Base-by-base conservation (phyloP, 1,140 invertebrate genomes). In the Dendroctonus valens region DNA sequence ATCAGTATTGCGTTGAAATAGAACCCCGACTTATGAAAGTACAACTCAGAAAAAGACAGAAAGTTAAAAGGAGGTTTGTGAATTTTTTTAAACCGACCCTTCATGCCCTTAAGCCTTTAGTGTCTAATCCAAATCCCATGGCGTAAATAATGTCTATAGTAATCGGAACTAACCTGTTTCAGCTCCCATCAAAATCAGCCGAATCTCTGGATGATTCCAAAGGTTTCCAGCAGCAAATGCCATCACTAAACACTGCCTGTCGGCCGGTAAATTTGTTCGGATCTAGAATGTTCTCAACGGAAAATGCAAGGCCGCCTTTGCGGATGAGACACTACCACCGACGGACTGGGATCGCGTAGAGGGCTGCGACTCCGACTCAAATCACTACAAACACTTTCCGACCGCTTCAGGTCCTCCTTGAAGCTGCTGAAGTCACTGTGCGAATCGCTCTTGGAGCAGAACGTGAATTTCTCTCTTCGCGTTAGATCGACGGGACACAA, bases 231-330 rank as follows among this genome's bases (percentile, higher is more conserved):
- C 84, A 85, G 62, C 82, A 82, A 72, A 77, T 72, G 46, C 74
- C 73, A 42, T 78, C 77, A 73, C 72, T 75, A 69, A 70, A 76
- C 64, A 80, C 83, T 77, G 75, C 85, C 82, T 72, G 84, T 60
- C 78, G 79, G 5, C 92, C 92, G 7, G 91, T 94, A 76, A 95
- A 94, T 78, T 94, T 94, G 66, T 88, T 93, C 0, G 92, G 92
- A 76, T 94, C 92, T 41, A 96, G 80, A 61, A 96, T 95, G 76
- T 96, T 94, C 79, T 95, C 92, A 5, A 96, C 92, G 5, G 92
- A 94, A 78, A 95, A 96, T 0, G 91, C 89, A 54, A 93, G n/a
- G 79, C 51, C 86, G 81, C 73, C 82, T 73, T 59, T 79, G 76
- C 44, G 73, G 76, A 53, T 77, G 75, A 14, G 75, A 65, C 53